Percentiles rank a stretch among this genome's conserved stretches.
These are phyloP conservation scores for Cyclophora punctaria DNA, from an alignment of 2,888 invertebrate genomes.

Conservation along the genomic window DNA sequence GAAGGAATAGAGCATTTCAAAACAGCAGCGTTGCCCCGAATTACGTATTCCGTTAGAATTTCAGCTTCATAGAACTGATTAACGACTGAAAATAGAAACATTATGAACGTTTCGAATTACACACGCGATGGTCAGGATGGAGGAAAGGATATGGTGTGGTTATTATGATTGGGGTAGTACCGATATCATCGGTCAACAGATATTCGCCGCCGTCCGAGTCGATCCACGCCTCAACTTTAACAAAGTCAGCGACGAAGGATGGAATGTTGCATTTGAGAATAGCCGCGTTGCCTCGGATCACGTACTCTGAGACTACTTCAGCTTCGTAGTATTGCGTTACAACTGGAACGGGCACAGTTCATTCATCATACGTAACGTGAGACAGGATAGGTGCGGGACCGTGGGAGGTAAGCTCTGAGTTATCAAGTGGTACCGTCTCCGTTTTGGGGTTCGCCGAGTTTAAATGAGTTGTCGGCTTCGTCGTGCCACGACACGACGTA, in stretches of 20 bases:
- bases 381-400: conserved; percentile 14
- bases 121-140: conserved; percentile 5
- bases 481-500: conserved; percentile 91
- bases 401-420: conserved; percentile 11
- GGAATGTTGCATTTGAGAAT: conserved; percentile 93
- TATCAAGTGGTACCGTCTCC: conserved; percentile 45
- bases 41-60: conserved; percentile 91
- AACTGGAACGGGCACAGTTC: conserved; percentile 72
- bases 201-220: conserved; percentile 80
- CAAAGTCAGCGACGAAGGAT: conserved; percentile 92
- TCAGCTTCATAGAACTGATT: conserved; percentile 94
- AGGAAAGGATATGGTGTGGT: conserved; percentile 13
- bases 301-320: conserved; percentile 92
- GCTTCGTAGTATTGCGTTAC: conserved; percentile 92
- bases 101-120: conserved; percentile 8
- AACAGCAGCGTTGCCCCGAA: conserved; percentile 90
- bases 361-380: conserved; percentile 1
- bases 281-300: conserved; percentile 90
- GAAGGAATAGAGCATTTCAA: conserved; percentile 93
- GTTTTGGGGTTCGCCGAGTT: conserved; percentile 45
- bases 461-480: conserved; percentile 78
- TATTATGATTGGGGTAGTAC: conserved; percentile 58
- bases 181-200: conserved; percentile 81
- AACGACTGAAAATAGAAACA: conserved; percentile 67
- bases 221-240: conserved; percentile 90